Conservation (phyloP, 2,888 invertebrate species). For the Barypeithes pellucidus region DNA sequence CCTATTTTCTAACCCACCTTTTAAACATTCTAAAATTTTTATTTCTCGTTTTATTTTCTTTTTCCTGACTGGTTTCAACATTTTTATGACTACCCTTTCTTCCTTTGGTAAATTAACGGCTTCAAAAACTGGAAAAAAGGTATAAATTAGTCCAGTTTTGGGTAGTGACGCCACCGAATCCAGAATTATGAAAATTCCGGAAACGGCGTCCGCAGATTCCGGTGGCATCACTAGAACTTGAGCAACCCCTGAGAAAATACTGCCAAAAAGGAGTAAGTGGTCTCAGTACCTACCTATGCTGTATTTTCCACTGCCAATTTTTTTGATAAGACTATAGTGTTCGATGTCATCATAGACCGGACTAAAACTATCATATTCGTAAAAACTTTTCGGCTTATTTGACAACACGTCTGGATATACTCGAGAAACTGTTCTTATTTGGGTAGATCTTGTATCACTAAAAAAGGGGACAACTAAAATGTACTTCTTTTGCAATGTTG, state of each 20-base stretch:
- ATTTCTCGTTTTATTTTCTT: slow-evolving; percentile 69
- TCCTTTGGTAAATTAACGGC: slow-evolving; percentile 63
- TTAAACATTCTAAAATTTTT: slow-evolving; percentile 68
- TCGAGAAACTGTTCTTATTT: slow-evolving; percentile 63
- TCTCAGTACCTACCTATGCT: slow-evolving; percentile 61
- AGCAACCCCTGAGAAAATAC: too few species aligned
- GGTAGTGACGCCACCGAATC: too few species aligned
- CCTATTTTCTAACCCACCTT: slow-evolving; percentile 54
- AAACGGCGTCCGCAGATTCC: too few species aligned
- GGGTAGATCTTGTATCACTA: slow-evolving; percentile 57
- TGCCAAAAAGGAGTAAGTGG: too few species aligned
- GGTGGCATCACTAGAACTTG: too few species aligned
- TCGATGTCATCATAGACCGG: slow-evolving; percentile 64
- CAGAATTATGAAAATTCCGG: too few species aligned
- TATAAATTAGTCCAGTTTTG: background rate
- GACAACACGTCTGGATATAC: slow-evolving; percentile 66
- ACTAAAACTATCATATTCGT: slow-evolving; percentile 66
- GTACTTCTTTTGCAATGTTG: too few species aligned
- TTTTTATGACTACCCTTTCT: slow-evolving; percentile 67
- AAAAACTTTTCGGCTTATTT: slow-evolving; percentile 65
- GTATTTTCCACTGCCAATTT: slow-evolving; percentile 70
- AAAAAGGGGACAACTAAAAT: slow-evolving; percentile 48
- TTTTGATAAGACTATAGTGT: slow-evolving; percentile 65
- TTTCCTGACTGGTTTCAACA: slow-evolving; percentile 68
- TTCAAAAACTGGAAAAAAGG: slow-evolving; percentile 66